Evolutionary conservation across 2,888 invertebrate genomes (phyloP).

Genomic region (Chrysodeixis includens): DNA sequence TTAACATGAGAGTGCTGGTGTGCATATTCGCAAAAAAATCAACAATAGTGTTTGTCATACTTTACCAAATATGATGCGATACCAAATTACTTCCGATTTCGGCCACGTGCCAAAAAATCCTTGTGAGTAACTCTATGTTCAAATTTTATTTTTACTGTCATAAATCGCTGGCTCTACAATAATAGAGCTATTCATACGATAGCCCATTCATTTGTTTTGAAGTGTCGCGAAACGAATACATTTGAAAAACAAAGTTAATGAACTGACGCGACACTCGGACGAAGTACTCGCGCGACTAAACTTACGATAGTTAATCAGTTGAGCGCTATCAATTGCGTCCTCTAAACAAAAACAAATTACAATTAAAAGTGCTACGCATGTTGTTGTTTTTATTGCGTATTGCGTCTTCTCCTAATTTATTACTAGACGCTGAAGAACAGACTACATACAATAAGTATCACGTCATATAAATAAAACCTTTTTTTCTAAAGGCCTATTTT

Average conservation of each 20-base stretch:
- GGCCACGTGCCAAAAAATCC: no score
- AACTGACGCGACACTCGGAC: background rate
- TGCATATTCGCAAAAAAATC: no score
- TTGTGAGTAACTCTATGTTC: no score
- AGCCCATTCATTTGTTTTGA: background rate
- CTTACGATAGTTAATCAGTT: background rate
- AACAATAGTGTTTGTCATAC: no score
- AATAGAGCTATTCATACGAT: background rate
- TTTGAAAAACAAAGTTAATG: background rate
- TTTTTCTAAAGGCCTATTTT: no score
- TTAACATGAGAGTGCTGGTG: no score
- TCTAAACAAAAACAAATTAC: background rate
- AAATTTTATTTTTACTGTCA: no score
- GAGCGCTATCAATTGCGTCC: background rate
- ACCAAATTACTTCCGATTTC: no score
- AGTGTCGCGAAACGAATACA: background rate
- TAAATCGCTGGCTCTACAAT: background rate
- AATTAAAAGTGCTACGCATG: background rate
- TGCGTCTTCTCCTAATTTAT: background rate
- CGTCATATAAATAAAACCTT: no score
- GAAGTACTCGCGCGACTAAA: background rate
- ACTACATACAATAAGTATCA: no score
- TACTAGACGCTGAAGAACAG: no score
- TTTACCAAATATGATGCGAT: no score
- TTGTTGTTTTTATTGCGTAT: background rate